phyloP scores from a whole-genome alignment of 2,797 vertebrate genomes.

The Ceyx erithaca region DNA sequence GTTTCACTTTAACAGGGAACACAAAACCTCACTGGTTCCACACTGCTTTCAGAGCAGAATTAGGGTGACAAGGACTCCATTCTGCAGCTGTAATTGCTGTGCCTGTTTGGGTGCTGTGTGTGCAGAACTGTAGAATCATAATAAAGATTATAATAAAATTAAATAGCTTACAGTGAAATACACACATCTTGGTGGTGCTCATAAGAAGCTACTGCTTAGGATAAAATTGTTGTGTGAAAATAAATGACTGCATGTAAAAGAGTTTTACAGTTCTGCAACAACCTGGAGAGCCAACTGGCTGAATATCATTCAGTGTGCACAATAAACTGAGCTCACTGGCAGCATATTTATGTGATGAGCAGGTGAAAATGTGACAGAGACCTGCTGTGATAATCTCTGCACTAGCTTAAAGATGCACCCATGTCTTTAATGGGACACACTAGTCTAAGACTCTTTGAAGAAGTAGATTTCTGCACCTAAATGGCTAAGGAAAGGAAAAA shows the following conservation, averaged over 20 bases:
- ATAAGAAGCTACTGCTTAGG: background rate
- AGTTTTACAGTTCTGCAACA: background rate
- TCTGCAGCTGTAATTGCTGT: background rate
- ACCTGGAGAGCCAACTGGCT: background rate
- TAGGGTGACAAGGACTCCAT: background rate
- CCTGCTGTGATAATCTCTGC: background rate
- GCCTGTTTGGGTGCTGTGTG: background rate
- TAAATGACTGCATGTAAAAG: background rate
- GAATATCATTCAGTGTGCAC: background rate
- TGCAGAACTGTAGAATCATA: background rate
- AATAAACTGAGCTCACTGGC: background rate
- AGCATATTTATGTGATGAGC: slow-evolving; percentile 7
- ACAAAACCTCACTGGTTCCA: background rate
- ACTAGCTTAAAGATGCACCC: background rate
- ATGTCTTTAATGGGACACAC: background rate
- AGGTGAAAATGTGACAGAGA: slow-evolving; percentile 5
- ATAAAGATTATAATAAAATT: background rate
- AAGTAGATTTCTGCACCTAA: slow-evolving; percentile 2
- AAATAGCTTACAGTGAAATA: background rate
- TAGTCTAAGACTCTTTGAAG: background rate
- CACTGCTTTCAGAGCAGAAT: background rate
- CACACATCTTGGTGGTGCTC: background rate
- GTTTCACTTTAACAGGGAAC: background rate
- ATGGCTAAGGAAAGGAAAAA: background rate
- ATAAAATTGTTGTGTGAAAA: background rate